Evolutionary conservation across 2,888 invertebrate species (phyloP), one percentile per base, ranked within the genome.

Genomic region (Bellardia pandia): DNA sequence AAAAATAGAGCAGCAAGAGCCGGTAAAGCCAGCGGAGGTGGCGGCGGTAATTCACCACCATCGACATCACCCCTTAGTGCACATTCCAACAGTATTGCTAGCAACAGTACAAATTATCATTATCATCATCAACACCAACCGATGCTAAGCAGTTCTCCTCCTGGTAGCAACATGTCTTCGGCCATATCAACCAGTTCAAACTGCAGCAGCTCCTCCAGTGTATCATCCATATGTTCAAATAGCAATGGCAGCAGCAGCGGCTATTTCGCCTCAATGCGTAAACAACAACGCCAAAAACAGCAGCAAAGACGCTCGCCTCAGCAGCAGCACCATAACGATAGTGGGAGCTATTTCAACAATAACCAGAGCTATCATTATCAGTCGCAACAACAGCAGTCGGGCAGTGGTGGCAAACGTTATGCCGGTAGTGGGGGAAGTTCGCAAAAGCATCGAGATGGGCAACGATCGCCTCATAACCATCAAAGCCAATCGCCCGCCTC

Each of bases 71-170:
- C 90, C 89, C 90, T 90, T 90, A 92, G 90, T 92, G 90, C 92
- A 92, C 93, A 93, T 93, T 93, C 93, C 93, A 93, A 93, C 93
- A 93, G 93, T 93, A 93, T 93, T 93, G 93, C 92, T 92, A 92
- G 93, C 93, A 93, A 93, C 93, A 93, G 93, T 93, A 93, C 93
- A 90, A 89, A 90, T 86, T 85, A 88, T 89, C 88, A 89, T 87
- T 89, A 89, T 71, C 90, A 90, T 45, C 89, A 89, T 64, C 89
- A 90, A 60, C 89, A 90, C 66, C 89, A 89, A 78, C 87, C 88
- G 16, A 79, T 84, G 80, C 89, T 91, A 62, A 91, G 90, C 84
- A 89, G 89, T 85, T 91, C 92, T 89, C 91, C 92, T 86, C 90
- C 91, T 48, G 90, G 90, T 48, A 85, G 89, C 80, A 88, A 88